Percentiles rank a stretch among this genome's conserved stretches.
phyloP scores from a whole-genome alignment of 2,888 invertebrate species.

The Scelioninae gen. 1 region DNA sequence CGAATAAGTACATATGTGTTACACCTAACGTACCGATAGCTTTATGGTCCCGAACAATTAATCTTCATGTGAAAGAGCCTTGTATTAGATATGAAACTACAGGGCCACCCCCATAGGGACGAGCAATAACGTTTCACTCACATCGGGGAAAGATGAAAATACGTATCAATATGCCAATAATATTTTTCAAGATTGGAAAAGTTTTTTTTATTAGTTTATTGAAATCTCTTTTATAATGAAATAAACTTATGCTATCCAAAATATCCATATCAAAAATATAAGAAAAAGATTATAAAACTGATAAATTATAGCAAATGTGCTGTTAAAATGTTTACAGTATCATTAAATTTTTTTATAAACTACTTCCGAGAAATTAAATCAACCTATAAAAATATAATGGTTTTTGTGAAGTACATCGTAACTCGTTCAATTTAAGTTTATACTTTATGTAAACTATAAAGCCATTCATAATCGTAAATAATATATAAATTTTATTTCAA shows the following conservation, averaged over 20 bases:
- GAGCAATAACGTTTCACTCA: conserved; percentile 80
- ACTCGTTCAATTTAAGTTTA: conserved; percentile 14
- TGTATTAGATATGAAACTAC: conserved; percentile 77
- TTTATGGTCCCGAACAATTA: conserved; percentile 78
- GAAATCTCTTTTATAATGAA: neutral
- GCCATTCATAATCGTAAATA: conserved; percentile 17
- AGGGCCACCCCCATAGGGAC: conserved; percentile 77
- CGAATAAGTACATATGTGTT: conserved; percentile 64
- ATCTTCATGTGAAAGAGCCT: conserved; percentile 77
- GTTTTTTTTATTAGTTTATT: conserved; percentile 5
- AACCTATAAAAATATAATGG: conserved; percentile 15
- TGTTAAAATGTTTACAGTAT: conserved; percentile 1
- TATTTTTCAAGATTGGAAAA: conserved; percentile 26
- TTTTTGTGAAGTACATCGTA: conserved; percentile 26
- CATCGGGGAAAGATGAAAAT: conserved; percentile 58
- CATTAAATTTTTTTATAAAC: conserved; percentile 7
- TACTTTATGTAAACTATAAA: conserved; percentile 15
- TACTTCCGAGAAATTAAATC: conserved; percentile 5
- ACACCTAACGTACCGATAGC: conserved; percentile 75
- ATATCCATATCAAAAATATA: neutral
- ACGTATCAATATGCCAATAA: conserved; percentile 56
- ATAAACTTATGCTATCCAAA: too few relatives aligned
- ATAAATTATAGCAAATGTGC: neutral
- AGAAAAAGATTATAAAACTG: neutral
- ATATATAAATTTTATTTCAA: conserved; percentile 27